Evolutionary conservation across 2,888 invertebrate genomes (phyloP).

Genomic region (Merodon equestris): DNA sequence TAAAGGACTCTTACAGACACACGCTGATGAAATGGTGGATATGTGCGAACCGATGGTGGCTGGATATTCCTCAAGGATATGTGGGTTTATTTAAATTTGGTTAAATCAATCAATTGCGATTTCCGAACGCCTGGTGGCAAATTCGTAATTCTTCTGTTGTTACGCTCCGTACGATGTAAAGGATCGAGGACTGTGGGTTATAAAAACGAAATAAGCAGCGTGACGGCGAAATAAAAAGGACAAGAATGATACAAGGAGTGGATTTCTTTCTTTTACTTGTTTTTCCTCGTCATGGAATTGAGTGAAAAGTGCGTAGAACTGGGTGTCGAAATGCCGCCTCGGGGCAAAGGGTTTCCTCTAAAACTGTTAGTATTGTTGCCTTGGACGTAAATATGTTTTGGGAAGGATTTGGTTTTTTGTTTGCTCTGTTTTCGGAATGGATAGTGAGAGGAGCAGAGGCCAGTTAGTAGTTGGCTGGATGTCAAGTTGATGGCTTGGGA

Average conservation of each 20-base stretch:
- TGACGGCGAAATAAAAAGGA: conserved; percentile 59
- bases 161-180: conserved; percentile 31
- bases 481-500: too few relatives aligned
- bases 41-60: conserved; percentile 3
- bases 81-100: conserved; percentile 69
- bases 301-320: conserved; percentile 56
- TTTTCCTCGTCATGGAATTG: conserved; percentile 26
- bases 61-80: conserved; percentile 45
- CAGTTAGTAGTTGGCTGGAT: too few relatives aligned
- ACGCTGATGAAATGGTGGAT: neutral
- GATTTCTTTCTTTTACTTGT: conserved; percentile 14
- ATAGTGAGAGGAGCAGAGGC: too few relatives aligned
- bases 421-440: conserved; percentile 10
- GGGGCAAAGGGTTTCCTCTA: conserved; percentile 51
- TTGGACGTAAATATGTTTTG: conserved; percentile 52
- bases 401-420: conserved; percentile 17
- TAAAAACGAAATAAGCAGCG: conserved; percentile 61
- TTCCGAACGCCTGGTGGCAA: conserved; percentile 67
- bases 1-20: conserved; percentile 19
- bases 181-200: conserved; percentile 43
- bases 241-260: conserved; percentile 21
- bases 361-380: conserved; percentile 31
- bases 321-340: conserved; percentile 58
- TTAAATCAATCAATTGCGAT: conserved; percentile 69
- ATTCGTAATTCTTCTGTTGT: conserved; percentile 67